phyloP scores from a whole-genome alignment of 1,140 invertebrate species.

The Neomicropteryx cornuta region DNA sequence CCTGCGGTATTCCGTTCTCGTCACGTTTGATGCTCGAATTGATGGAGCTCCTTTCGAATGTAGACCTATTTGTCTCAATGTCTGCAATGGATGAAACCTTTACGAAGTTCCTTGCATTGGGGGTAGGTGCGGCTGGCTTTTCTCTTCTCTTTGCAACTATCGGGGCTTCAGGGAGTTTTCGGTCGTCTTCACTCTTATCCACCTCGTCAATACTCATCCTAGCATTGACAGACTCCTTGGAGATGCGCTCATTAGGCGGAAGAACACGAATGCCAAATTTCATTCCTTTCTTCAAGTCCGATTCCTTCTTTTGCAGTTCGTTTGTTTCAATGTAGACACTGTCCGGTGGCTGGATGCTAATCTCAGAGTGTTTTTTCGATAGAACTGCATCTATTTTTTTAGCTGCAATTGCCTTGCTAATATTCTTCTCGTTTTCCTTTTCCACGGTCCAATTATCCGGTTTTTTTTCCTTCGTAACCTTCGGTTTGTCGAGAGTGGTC shows the following conservation, averaged over 20 bases:
- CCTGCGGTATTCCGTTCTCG: conserved; percentile 45
- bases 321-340: conserved; percentile 29
- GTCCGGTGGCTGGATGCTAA: too few relatives aligned
- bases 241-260: conserved; percentile 40
- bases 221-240: conserved; percentile 33
- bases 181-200: conserved; percentile 35
- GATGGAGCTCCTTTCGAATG: conserved; percentile 29
- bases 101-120: conserved; percentile 31
- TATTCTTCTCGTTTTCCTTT: conserved; percentile 40
- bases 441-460: conserved; percentile 36
- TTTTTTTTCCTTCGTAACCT: conserved; percentile 40
- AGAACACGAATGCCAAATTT: conserved; percentile 63
- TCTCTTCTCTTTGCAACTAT: conserved; percentile 38
- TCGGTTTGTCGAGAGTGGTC: conserved; percentile 33
- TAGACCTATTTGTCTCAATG: conserved; percentile 15
- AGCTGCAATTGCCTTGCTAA: conserved; percentile 27
- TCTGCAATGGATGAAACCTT: conserved; percentile 3
- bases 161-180: conserved; percentile 34
- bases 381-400: too few relatives aligned
- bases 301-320: conserved; percentile 32
- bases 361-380: conserved; percentile 10
- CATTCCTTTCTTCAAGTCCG: conserved; percentile 39
- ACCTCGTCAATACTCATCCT: conserved; percentile 39
- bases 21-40: conserved; percentile 46
- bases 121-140: conserved; percentile 35